phyloP scores from a whole-genome alignment of 1,140 invertebrate species.

The Scaptomyza hsui region DNA sequence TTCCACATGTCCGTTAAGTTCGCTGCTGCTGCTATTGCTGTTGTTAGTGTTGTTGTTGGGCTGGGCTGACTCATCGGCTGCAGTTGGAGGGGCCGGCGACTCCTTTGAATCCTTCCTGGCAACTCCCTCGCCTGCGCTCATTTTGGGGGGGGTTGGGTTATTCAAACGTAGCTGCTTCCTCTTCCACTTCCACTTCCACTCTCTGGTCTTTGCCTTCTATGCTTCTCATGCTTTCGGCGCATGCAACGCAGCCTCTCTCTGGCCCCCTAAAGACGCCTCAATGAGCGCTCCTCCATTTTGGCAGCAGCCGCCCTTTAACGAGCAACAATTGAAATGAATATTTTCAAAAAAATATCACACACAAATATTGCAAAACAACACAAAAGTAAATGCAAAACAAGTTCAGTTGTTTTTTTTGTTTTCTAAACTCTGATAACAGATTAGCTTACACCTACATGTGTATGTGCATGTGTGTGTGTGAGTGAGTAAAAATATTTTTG shows the following conservation, averaged over 20 bases:
- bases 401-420: constrained; percentile 29
- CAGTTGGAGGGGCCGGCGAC: constrained; percentile 1
- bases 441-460: constrained; percentile 46
- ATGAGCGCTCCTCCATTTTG: constrained; percentile 48
- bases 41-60: background rate
- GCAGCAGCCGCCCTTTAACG: background rate
- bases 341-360: background rate
- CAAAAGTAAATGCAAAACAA: constrained; percentile 27
- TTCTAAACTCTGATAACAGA: constrained; percentile 68
- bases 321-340: background rate
- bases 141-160: constrained; percentile 60
- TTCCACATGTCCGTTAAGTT: background rate
- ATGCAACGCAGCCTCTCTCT: constrained; percentile 42
- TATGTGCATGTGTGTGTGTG: constrained; percentile 28
- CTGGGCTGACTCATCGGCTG: background rate
- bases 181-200: background rate
- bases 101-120: constrained; percentile 10
- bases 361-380: background rate
- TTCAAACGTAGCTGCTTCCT: constrained; percentile 2
- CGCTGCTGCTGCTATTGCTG: background rate
- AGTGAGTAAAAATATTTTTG: constrained; percentile 3
- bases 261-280: constrained; percentile 41
- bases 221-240: constrained; percentile 59
- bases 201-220: constrained; percentile 1
- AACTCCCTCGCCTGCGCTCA: constrained; percentile 63